Evolutionary conservation across 1,140 invertebrate genomes (phyloP).

Genomic region (Samia ricini): DNA sequence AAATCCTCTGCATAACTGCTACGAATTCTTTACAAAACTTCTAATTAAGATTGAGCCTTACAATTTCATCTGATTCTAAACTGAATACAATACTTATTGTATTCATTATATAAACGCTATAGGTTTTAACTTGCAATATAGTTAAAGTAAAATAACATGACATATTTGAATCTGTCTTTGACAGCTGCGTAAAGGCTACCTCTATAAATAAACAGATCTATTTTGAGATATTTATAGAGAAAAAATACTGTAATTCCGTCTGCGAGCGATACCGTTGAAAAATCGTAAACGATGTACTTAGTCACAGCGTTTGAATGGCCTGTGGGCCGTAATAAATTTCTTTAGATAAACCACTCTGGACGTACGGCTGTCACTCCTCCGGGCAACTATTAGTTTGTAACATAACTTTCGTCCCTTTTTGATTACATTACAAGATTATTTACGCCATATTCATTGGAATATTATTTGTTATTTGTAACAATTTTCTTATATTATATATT

Average conservation of each 20-base stretch:
- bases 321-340: conserved; percentile 25
- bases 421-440: conserved; percentile 13
- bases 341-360: conserved; percentile 22
- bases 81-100: neutral
- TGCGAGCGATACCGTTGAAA: neutral
- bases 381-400: conserved; percentile 15
- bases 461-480: neutral
- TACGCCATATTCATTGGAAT: neutral
- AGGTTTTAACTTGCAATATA: neutral
- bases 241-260: neutral
- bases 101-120: neutral
- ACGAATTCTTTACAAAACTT: neutral
- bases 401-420: conserved; percentile 17
- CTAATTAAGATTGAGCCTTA: neutral
- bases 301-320: conserved; percentile 14
- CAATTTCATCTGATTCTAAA: neutral
- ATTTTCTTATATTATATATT: neutral
- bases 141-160: neutral
- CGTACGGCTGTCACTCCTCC: conserved; percentile 11
- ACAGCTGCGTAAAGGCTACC: neutral
- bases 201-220: neutral
- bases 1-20: neutral
- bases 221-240: neutral
- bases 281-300: conserved; percentile 13
- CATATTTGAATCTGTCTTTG: neutral